Conservation (phyloP, 2,797 vertebrate species). For the Periparus ater region DNA sequence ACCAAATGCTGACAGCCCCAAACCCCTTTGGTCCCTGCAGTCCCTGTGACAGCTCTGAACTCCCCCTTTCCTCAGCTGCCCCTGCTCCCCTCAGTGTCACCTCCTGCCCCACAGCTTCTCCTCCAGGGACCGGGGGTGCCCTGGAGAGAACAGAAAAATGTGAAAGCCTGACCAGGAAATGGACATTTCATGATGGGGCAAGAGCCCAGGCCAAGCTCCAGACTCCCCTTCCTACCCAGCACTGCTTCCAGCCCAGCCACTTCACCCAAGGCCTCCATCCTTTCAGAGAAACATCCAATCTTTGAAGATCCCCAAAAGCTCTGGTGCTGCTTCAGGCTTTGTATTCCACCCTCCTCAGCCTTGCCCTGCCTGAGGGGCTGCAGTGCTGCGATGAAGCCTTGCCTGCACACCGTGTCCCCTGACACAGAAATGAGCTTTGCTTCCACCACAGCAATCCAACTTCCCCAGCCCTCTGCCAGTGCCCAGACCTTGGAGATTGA, state of each 20-base stretch:
- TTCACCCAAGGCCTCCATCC: background rate
- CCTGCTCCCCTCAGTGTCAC: background rate
- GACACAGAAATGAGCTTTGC: background rate
- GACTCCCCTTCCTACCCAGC: background rate
- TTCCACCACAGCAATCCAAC: accelerated
- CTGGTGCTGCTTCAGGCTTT: background rate
- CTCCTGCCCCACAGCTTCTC: background rate
- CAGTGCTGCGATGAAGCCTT: accelerated
- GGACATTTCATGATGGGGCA: background rate
- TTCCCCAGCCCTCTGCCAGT: background rate
- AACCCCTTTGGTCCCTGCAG: background rate
- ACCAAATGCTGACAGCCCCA: background rate
- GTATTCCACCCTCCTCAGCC: background rate
- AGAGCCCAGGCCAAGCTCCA: background rate
- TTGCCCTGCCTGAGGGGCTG: background rate
- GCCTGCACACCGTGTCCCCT: accelerated
- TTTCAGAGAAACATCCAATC: background rate
- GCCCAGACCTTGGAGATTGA: background rate
- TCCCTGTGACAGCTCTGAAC: accelerated
- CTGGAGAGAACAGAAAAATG: background rate
- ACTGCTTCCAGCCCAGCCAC: background rate
- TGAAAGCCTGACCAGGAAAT: background rate
- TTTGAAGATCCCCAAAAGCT: background rate
- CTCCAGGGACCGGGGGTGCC: accelerated
- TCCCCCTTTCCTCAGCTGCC: background rate